Conservation (phyloP, 2,888 invertebrate species). For the Osmoderma eremita region DNA sequence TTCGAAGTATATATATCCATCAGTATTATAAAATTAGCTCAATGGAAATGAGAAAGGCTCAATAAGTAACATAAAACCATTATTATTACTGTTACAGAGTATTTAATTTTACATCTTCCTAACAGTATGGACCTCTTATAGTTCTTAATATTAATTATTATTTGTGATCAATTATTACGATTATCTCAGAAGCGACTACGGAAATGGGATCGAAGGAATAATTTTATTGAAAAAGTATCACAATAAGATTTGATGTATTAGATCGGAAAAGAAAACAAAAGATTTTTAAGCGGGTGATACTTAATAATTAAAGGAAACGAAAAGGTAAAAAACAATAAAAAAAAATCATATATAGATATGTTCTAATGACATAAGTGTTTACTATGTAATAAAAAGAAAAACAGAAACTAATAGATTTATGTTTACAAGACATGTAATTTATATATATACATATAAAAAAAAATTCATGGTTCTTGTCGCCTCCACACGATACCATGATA, state of each 20-base stretch:
- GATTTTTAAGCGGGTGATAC: slow-evolving; percentile 47
- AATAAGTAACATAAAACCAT: slow-evolving; percentile 49
- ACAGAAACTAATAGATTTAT: slow-evolving; percentile 52
- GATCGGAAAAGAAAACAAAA: too few relatives aligned
- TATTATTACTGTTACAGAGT: slow-evolving; percentile 26
- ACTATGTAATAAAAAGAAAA: slow-evolving; percentile 51
- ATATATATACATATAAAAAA: too few relatives aligned
- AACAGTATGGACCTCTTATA: slow-evolving; percentile 36
- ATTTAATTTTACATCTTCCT: slow-evolving; percentile 28
- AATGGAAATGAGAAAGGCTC: slow-evolving; percentile 52
- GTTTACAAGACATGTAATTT: slow-evolving; percentile 51
- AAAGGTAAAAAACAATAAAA: slow-evolving; percentile 41
- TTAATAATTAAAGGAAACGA: slow-evolving; percentile 42
- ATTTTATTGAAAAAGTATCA: slow-evolving; percentile 47
- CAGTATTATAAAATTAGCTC: slow-evolving; percentile 51
- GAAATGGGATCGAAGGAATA: too few relatives aligned
- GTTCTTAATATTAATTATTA: not conserved
- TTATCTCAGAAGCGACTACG: slow-evolving; percentile 11
- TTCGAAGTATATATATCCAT: slow-evolving; percentile 38
- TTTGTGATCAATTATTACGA: slow-evolving; percentile 3
- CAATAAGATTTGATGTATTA: slow-evolving; percentile 44
- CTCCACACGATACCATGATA: slow-evolving; percentile 60
- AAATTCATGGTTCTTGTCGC: slow-evolving; percentile 59
- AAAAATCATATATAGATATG: slow-evolving; percentile 53
- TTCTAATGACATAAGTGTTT: slow-evolving; percentile 58